Percentiles rank a stretch among this genome's conserved stretches.
These are phyloP conservation scores for Nephrocerus scutellatus DNA, from an alignment of 2,888 invertebrate species.

Conservation along the genomic window DNA sequence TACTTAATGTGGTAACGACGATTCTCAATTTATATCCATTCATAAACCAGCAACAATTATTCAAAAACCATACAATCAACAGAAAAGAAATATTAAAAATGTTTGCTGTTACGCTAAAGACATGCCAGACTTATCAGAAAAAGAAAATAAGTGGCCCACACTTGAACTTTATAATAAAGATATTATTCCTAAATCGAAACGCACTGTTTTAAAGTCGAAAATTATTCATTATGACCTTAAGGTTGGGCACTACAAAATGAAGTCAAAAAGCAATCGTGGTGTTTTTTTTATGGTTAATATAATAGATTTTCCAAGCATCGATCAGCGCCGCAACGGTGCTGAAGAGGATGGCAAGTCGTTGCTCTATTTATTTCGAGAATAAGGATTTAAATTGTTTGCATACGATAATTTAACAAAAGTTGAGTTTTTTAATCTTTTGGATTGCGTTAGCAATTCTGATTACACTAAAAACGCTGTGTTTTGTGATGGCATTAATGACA, in stretches of 20 bases:
- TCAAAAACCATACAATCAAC: too few relatives aligned
- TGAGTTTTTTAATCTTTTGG: slow-evolving; percentile 47
- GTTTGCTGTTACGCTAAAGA: too few relatives aligned
- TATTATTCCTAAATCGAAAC: slow-evolving; percentile 18
- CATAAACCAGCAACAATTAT: too few relatives aligned
- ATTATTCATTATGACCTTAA: slow-evolving; percentile 27
- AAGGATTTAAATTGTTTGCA: slow-evolving; percentile 51
- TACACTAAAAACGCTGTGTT: slow-evolving; percentile 51
- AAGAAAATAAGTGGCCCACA: slow-evolving; percentile 9
- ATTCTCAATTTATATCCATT: too few relatives aligned
- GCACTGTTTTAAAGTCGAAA: slow-evolving; percentile 30
- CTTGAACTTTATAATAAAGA: slow-evolving; percentile 24
- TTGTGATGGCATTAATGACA: slow-evolving; percentile 60
- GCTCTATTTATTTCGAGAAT: slow-evolving; percentile 53
- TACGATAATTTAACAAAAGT: slow-evolving; percentile 35
- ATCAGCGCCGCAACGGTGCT: slow-evolving; percentile 53
- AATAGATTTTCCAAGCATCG: slow-evolving; percentile 48
- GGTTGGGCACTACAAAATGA: slow-evolving; percentile 44
- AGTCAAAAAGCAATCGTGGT: slow-evolving; percentile 53
- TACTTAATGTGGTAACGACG: too few relatives aligned
- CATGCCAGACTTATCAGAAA: too few relatives aligned
- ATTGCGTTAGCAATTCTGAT: slow-evolving; percentile 46
- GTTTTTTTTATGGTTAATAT: slow-evolving; percentile 58
- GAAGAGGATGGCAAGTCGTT: slow-evolving; percentile 55
- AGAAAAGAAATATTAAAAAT: too few relatives aligned